phyloP scores from a whole-genome alignment of 2,113 vertebrate genomes.

The Eretmochelys imbricata region DNA sequence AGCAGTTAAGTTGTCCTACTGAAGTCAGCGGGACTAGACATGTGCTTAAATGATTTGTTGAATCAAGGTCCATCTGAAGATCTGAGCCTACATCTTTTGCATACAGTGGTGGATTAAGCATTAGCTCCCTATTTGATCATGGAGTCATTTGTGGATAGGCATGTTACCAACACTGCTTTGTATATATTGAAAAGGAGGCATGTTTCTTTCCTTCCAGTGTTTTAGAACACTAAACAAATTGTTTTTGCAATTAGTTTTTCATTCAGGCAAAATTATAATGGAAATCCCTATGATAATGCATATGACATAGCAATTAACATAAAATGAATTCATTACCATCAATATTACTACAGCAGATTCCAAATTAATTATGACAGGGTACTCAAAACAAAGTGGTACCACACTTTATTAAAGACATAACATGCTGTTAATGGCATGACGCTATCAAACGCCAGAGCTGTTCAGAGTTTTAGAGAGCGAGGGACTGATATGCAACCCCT shows the following conservation, averaged over 20 bases:
- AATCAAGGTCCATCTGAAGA: not conserved
- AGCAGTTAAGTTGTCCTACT: not conserved
- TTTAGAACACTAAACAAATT: conserved; percentile 33
- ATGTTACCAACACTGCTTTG: rapidly evolving
- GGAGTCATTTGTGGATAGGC: not conserved
- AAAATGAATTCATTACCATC: conserved; percentile 50
- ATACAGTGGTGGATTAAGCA: not conserved
- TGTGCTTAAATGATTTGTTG: not conserved
- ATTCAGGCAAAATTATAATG: conserved; percentile 11
- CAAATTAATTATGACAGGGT: conserved; percentile 63
- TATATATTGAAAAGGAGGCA: not conserved
- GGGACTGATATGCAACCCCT: not conserved
- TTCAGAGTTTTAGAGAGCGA: not conserved
- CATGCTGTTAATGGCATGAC: conserved; percentile 3
- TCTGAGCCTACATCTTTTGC: not conserved
- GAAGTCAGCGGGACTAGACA: not conserved
- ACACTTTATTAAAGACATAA: not conserved
- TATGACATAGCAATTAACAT: conserved; percentile 55
- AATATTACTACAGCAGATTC: conserved; percentile 24
- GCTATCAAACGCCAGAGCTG: not conserved
- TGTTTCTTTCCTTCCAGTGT: not conserved
- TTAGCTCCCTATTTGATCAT: too few relatives aligned
- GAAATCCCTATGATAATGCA: conserved; percentile 26
- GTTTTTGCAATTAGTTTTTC: conserved; percentile 39
- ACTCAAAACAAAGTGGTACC: conserved; percentile 49